phyloP scores from a whole-genome alignment of 2,113 vertebrate genomes.

The Oxyruncus cristatus region DNA sequence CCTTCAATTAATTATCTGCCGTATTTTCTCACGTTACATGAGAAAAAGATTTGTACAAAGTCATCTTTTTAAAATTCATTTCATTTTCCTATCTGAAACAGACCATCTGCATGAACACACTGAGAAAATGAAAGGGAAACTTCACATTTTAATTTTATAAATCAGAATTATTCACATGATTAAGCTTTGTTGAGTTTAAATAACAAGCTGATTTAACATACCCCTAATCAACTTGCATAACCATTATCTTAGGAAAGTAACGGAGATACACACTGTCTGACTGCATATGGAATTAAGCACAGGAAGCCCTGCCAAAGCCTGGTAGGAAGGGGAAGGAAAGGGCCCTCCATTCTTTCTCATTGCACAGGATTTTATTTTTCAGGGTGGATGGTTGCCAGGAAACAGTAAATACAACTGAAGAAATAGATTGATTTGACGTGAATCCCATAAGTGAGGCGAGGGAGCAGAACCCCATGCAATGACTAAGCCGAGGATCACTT shows the following conservation, averaged over 20 bases:
- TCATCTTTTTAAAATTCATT: background rate
- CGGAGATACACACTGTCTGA: background rate
- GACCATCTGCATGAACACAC: background rate
- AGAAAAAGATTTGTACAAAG: background rate
- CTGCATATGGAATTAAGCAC: background rate
- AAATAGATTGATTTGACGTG: background rate
- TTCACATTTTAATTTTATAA: slow-evolving; percentile 37
- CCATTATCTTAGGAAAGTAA: background rate
- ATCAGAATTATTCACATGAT: slow-evolving; percentile 47
- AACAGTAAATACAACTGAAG: slow-evolving; percentile 17
- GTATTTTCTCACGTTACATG: background rate
- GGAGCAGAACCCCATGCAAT: background rate
- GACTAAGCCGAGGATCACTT: background rate
- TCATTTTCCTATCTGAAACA: background rate
- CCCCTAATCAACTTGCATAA: slow-evolving; percentile 39
- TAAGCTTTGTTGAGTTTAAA: slow-evolving; percentile 56
- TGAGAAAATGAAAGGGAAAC: slow-evolving; percentile 30
- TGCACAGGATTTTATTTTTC: background rate
- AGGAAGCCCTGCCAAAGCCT: background rate
- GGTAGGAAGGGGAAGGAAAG: background rate
- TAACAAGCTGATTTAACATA: background rate
- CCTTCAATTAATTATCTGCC: background rate
- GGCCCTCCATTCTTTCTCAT: background rate
- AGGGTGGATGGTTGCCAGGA: slow-evolving; percentile 13
- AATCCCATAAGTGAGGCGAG: background rate